Percentiles rank a stretch among this genome's conserved stretches.
phyloP scores from a whole-genome alignment of 30 jellyfish, hydroid and myxozoan genomes.

The Cassiopea andromeda region DNA sequence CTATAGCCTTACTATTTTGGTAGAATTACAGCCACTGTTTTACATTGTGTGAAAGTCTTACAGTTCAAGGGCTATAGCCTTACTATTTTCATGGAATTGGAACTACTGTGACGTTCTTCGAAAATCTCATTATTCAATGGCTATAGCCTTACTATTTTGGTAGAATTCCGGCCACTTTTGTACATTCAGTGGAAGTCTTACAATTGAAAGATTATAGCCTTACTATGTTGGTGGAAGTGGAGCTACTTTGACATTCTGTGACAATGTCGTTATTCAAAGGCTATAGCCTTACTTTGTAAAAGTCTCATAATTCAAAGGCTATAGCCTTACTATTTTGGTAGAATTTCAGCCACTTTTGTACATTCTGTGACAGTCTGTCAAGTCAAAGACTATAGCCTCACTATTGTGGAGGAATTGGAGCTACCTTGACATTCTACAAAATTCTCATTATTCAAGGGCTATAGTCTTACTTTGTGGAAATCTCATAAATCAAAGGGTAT shows the following conservation, averaged over 20 bases:
- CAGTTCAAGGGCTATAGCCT: too few species aligned
- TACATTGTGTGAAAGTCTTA: too few species aligned
- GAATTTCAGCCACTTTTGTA: too few species aligned
- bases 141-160: not conserved
- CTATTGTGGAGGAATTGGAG: not conserved
- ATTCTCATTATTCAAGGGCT: not conserved
- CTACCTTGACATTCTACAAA: not conserved
- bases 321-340: not conserved
- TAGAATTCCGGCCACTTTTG: not conserved
- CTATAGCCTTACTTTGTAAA: not conserved
- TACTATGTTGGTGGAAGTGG: not conserved
- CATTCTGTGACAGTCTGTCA: not conserved
- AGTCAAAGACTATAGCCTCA: slow-evolving; percentile 2
- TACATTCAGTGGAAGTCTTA: too few species aligned
- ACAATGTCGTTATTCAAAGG: not conserved
- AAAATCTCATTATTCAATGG: not conserved
- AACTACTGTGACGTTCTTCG: too few species aligned
- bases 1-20: too few species aligned
- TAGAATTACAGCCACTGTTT: too few species aligned
- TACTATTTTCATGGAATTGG: too few species aligned
- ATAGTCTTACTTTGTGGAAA: not conserved
- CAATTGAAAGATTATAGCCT: not conserved
- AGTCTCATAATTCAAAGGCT: not conserved
- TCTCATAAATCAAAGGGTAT: not conserved
- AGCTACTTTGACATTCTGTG: not conserved